Evolutionary conservation across 2,797 vertebrate species (phyloP).

Genomic region (Protonibea diacanthus): DNA sequence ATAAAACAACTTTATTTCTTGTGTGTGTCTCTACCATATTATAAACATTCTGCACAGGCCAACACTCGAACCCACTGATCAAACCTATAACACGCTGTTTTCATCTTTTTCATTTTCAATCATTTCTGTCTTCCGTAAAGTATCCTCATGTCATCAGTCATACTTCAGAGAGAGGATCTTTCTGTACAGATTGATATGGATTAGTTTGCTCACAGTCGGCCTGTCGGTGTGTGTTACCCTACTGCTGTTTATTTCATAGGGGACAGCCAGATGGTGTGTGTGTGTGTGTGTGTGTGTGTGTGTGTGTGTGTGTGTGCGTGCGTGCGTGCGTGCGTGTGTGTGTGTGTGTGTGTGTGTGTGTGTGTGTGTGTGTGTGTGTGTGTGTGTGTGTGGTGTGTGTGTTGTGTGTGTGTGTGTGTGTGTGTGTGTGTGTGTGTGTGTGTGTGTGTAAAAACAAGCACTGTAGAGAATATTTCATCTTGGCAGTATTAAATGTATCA

Average conservation of each 20-base stretch:
- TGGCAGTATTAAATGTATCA: constrained; percentile 48
- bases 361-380: constrained; percentile 24
- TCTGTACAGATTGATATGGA: constrained; percentile 36
- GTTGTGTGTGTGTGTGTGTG: too few relatives aligned
- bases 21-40: neutral
- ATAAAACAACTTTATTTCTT: neutral
- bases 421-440: too few relatives aligned
- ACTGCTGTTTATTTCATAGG: constrained; percentile 72
- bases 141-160: neutral
- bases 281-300: neutral
- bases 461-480: constrained; percentile 49
- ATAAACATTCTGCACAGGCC: neutral
- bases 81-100: neutral
- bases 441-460: constrained; percentile 27
- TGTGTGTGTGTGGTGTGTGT: too few relatives aligned
- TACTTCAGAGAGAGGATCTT: constrained; percentile 30
- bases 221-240: constrained; percentile 55
- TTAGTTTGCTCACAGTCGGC: constrained; percentile 49
- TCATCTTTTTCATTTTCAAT: neutral
- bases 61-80: neutral
- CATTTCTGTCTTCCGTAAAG: neutral
- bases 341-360: too few relatives aligned
- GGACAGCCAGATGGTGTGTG: constrained; percentile 71
- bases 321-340: constrained; percentile 22
- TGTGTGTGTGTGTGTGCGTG: too few relatives aligned